A percentile compares a stretch with the other conserved stretches of the same genome.
Conservation (phyloP, 2,888 invertebrate species). For the Drosophila ustulata region DNA sequence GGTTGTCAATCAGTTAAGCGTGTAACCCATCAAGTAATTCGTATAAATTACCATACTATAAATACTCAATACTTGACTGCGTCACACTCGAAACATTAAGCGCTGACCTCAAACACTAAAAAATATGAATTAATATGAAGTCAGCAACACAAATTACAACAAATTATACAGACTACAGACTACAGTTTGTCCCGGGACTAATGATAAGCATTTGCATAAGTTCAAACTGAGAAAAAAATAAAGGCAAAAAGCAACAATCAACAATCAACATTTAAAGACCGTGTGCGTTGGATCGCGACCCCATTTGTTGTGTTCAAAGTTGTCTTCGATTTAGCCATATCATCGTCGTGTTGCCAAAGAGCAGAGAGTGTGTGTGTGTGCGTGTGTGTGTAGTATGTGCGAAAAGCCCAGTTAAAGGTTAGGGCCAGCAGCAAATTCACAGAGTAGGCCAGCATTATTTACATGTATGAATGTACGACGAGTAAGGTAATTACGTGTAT, state of each 20-base stretch:
- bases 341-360: conserved; percentile 28
- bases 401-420: conserved; percentile 59
- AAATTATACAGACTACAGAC: conserved; percentile 27
- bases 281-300: conserved; percentile 48
- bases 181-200: conserved; percentile 25
- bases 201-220: conserved; percentile 61
- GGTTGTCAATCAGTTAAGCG: conserved; percentile 18
- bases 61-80: conserved; percentile 16
- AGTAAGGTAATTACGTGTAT: conserved; percentile 51
- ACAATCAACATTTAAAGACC: conserved; percentile 38
- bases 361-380: conserved; percentile 5
- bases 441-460: conserved; percentile 58
- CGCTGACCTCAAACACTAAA: conserved; percentile 48
- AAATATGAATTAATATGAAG: conserved; percentile 29
- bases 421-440: conserved; percentile 39
- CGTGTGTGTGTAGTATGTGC: conserved; percentile 24
- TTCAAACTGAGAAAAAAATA: conserved; percentile 17
- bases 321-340: conserved; percentile 47
- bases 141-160: conserved; percentile 35
- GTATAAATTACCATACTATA: conserved; percentile 19
- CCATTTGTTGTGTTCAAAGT: conserved; percentile 31
- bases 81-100: conserved; percentile 6
- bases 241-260: conserved; percentile 8
- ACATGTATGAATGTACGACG: conserved; percentile 15
- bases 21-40: conserved; percentile 21